These are phyloP conservation scores for Pontoporia blainvillei DNA, from an alignment of 2,113 vertebrate species.

Conservation along the genomic window DNA sequence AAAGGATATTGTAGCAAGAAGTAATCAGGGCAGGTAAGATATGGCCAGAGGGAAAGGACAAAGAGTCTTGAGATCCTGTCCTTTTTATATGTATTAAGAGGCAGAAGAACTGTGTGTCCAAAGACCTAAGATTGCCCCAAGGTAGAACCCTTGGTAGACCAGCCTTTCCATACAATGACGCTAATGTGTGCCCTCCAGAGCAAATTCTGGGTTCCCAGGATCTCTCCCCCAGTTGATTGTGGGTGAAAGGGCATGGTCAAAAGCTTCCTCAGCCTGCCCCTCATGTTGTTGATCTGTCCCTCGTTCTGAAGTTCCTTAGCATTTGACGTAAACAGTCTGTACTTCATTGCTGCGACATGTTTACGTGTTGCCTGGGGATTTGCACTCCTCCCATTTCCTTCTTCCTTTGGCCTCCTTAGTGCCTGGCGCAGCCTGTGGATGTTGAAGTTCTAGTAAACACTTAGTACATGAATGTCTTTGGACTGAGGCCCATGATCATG, in stretches of 20 bases:
- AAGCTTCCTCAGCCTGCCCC: background rate
- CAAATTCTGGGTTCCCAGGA: background rate
- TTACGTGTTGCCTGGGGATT: background rate
- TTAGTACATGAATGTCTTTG: background rate
- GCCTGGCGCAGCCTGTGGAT: background rate
- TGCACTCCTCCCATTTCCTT: background rate
- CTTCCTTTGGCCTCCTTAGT: background rate
- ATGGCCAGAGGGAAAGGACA: background rate
- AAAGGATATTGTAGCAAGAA: background rate
- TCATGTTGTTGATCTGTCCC: background rate
- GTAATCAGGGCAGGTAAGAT: background rate
- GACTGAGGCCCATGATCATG: background rate
- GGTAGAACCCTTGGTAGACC: background rate
- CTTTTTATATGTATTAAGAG: background rate
- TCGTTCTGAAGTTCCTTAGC: background rate
- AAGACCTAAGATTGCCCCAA: background rate
- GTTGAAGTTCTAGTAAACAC: background rate
- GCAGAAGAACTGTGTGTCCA: background rate
- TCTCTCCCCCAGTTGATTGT: background rate
- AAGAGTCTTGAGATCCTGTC: background rate
- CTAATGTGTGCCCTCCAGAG: background rate
- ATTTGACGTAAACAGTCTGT: background rate
- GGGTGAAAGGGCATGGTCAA: background rate
- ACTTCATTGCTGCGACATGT: fast-evolving
- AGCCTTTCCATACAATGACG: background rate